These are phyloP conservation scores for Cyanoramphus novaezelandiae DNA, from an alignment of 2,113 vertebrate genomes.

Conservation along the genomic window DNA sequence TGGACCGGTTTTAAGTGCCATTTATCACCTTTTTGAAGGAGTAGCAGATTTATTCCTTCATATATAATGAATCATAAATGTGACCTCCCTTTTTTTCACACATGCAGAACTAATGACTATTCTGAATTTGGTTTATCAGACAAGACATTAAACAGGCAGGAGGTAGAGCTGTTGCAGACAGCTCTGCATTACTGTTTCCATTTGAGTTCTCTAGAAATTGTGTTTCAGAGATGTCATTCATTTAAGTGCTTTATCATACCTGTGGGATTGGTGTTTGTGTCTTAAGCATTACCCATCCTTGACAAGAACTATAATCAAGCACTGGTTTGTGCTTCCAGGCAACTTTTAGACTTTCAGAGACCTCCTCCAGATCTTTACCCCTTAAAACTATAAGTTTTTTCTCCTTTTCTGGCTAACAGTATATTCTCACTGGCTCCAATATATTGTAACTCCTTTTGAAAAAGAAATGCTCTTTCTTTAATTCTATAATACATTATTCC, in stretches of 20 bases:
- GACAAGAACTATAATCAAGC: background rate
- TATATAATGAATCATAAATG: background rate
- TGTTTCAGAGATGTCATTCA: background rate
- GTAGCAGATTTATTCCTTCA: background rate
- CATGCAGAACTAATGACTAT: background rate
- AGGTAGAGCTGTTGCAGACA: background rate
- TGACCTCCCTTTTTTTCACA: background rate
- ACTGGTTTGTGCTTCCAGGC: background rate
- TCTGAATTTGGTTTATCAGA: background rate
- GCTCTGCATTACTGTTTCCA: background rate
- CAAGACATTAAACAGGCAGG: background rate
- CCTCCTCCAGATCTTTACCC: background rate
- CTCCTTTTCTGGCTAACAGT: background rate
- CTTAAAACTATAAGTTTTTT: background rate
- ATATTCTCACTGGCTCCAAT: background rate
- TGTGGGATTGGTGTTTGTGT: background rate
- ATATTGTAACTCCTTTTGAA: background rate
- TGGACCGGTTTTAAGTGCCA: conserved; percentile 6
- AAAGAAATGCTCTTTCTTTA: background rate
- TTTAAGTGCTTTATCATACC: background rate
- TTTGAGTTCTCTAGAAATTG: background rate
- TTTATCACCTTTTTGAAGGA: background rate
- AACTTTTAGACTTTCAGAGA: background rate
- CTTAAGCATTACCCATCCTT: background rate
- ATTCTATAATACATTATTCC: background rate